Conservation (phyloP, 2,797 vertebrate genomes). For the Fratercula arctica region DNA sequence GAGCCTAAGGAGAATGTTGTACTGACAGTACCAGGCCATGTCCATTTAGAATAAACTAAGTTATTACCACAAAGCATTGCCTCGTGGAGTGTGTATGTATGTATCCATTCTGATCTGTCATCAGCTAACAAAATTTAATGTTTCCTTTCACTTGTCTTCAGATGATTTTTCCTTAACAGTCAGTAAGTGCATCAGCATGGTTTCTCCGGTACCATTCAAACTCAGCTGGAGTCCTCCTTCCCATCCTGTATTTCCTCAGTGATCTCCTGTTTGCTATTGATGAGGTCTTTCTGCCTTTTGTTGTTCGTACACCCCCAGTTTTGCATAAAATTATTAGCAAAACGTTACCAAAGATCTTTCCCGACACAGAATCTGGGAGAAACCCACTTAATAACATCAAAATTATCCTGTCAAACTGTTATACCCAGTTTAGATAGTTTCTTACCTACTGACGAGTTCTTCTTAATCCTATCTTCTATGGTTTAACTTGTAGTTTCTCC, state of each 20-base stretch:
- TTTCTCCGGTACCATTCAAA: background rate
- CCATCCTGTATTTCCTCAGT: background rate
- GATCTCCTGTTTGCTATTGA: background rate
- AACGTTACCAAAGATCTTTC: background rate
- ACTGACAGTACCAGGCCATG: background rate
- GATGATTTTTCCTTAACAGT: background rate
- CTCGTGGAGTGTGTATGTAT: fast-evolving
- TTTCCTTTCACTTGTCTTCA: background rate
- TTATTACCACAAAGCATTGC: background rate
- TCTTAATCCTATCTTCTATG: background rate
- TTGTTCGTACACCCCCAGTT: background rate
- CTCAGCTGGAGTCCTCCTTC: background rate
- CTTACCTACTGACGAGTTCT: background rate
- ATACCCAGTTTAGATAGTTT: background rate
- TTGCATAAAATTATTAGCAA: background rate
- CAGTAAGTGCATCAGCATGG: background rate
- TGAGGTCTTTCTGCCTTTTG: background rate
- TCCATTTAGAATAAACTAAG: background rate
- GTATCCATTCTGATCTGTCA: background rate
- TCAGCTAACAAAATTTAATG: background rate
- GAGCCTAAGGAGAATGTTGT: background rate
- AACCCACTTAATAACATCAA: background rate
- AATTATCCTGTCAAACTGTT: background rate
- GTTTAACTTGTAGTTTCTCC: background rate
- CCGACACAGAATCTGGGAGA: background rate